Evolutionary conservation across 2,888 invertebrate species (phyloP).

Genomic region (Drosophila borborema): DNA sequence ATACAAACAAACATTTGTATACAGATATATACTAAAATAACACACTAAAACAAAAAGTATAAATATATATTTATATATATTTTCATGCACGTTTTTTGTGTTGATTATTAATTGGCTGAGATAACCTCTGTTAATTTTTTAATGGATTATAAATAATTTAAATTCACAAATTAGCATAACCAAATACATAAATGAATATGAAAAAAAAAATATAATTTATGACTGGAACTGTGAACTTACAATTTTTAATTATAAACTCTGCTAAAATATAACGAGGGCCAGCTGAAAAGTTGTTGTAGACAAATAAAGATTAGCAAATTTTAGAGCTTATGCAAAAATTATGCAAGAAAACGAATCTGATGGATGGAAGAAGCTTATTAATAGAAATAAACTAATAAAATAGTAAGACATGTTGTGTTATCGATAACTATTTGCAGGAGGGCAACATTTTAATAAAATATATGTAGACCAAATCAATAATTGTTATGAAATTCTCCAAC

Average conservation of each 20-base stretch:
- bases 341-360: too few relatives aligned
- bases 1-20: not conserved
- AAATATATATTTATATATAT: not conserved
- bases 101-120: constrained; percentile 46
- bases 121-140: constrained; percentile 72
- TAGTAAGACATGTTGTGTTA: not conserved
- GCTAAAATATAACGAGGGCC: constrained; percentile 30
- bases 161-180: constrained; percentile 51
- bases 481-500: too few relatives aligned
- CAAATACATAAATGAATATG: constrained; percentile 20
- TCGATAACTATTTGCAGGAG: not conserved
- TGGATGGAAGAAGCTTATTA: too few relatives aligned
- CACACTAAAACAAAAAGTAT: not conserved
- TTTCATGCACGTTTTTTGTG: constrained; percentile 6
- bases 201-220: constrained; percentile 60
- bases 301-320: not conserved
- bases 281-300: not conserved
- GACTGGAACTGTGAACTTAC: constrained; percentile 46
- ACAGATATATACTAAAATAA: not conserved
- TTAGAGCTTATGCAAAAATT: not conserved
- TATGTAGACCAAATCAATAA: too few relatives aligned
- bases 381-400: too few relatives aligned
- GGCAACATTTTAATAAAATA: not conserved
- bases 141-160: constrained; percentile 68
- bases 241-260: constrained; percentile 23